A percentile compares a stretch with the other conserved stretches of the same genome.
These are phyloP conservation scores for Podarcis raffonei DNA, from an alignment of 2,113 vertebrate species.

Conservation along the genomic window DNA sequence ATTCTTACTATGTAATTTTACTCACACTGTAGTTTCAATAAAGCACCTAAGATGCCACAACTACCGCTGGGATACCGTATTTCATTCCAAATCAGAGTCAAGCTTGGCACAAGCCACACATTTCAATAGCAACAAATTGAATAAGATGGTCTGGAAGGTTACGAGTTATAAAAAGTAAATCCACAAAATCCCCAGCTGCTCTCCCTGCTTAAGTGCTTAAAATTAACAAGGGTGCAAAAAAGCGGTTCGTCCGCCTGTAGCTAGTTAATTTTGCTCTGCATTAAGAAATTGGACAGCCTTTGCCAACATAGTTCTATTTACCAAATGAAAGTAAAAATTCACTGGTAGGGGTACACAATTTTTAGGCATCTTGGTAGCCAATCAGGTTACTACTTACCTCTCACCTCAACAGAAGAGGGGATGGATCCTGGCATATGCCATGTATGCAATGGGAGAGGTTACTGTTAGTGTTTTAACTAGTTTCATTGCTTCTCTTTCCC, in stretches of 20 bases:
- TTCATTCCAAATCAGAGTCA: neutral
- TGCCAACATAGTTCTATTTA: neutral
- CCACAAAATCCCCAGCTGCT: conserved; percentile 25
- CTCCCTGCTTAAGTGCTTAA: conserved; percentile 38
- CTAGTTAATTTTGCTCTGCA: neutral
- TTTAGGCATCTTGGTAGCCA: no score
- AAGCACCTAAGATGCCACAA: neutral
- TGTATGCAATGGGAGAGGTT: neutral
- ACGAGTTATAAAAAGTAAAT: conserved; percentile 47
- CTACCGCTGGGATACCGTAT: neutral
- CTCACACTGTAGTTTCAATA: neutral
- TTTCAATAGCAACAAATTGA: conserved; percentile 22
- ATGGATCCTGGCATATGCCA: neutral
- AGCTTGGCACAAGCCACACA: neutral
- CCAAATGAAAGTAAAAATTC: neutral
- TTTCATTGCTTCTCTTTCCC: neutral
- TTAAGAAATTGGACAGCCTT: neutral
- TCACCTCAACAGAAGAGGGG: no score
- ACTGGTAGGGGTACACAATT: no score
- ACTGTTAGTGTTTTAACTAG: neutral
- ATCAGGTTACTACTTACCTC: no score
- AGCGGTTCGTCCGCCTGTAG: neutral
- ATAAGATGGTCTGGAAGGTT: conserved; percentile 33
- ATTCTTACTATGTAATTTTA: conserved; percentile 3
- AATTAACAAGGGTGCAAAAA: conserved; percentile 17